Evolutionary conservation across 2,113 vertebrate genomes (phyloP), one percentile per base, ranked within the genome.

Genomic region (Smithornis capensis): DNA sequence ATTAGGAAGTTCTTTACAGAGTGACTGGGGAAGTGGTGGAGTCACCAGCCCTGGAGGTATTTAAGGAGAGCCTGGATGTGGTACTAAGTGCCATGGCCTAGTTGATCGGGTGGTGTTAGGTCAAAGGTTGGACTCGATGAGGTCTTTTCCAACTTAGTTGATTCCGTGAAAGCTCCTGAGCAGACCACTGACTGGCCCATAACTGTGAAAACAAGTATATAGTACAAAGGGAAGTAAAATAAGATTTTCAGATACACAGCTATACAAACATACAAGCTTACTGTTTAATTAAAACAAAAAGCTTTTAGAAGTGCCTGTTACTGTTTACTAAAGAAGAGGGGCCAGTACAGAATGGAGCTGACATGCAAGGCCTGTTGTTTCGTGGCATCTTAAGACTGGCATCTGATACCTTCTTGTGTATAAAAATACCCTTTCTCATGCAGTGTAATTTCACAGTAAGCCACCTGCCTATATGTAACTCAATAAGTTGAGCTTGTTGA

Each of bases 161-260:
- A 47, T 47, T 47, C 45, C 22, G 45, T 47, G 1, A 9, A 9
- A 10, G 12, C 15, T 44, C 37, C 55, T 6, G 21, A 50, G 49
- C 6, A 0, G 37, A 4, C 2, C 25, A 0, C n/a, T 9, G 22
- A 1, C 24, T 14, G 33, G 49, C 23, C 19, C 3, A 7, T 19
- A 60, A 1, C 25, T 31, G 2, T 1, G 3, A 7, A 7, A 12
- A 15, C 28, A 11, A 4, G 19, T 4, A 25, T 4, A 1, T 6
- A 11, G 10, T 14, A 4, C 18, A 15, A 13, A 59, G 31, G 31
- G 28, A 33, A 24, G 18, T 28, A 57, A 67, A 73, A 29, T 4
- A 14, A 0, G 0, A 5, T 10, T 27, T 70, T 9, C 9, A 7
- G 11, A n/a, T 5, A 6, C 5, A 1, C 7, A 31, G 3, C 59